Conservation (phyloP, 2,797 vertebrate species). For the Diceros bicornis region DNA sequence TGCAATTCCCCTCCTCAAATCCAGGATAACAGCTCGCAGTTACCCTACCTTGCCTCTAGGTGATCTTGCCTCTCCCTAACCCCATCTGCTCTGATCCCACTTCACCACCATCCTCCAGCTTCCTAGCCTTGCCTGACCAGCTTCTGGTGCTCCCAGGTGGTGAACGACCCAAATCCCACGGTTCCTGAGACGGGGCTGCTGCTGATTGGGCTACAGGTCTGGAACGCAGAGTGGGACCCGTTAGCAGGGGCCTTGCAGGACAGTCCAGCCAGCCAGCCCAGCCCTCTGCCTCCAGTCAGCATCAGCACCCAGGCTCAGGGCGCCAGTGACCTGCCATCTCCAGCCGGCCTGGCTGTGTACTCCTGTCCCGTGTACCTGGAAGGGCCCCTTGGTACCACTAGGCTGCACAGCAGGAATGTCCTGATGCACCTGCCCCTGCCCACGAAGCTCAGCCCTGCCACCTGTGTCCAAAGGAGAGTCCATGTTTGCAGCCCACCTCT, state of each 20-base stretch:
- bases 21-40: not conserved
- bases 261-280: constrained; percentile 83
- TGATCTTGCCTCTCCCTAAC: not conserved
- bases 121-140: not conserved
- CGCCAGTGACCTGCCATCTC: rapidly evolving
- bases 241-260: constrained; percentile 87
- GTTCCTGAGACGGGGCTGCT: constrained; percentile 84
- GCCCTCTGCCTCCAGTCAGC: constrained; percentile 89
- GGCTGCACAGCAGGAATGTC: constrained; percentile 76
- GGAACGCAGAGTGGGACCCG: constrained; percentile 91
- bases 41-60: not conserved
- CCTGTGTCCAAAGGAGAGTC: constrained; percentile 76
- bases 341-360: constrained; percentile 83
- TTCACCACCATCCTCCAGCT: not conserved
- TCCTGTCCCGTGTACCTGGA: constrained; percentile 91
- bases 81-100: not conserved
- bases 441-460: constrained; percentile 60
- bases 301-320: constrained; percentile 76
- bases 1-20: not conserved
- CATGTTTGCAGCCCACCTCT: constrained; percentile 73
- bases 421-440: constrained; percentile 82
- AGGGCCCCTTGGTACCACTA: not conserved
- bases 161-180: constrained; percentile 65
- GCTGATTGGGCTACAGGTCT: constrained; percentile 91
- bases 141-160: constrained; percentile 78